These are phyloP conservation scores for Melitaea cinxia DNA, from an alignment of 1,140 invertebrate genomes.

Conservation along the genomic window DNA sequence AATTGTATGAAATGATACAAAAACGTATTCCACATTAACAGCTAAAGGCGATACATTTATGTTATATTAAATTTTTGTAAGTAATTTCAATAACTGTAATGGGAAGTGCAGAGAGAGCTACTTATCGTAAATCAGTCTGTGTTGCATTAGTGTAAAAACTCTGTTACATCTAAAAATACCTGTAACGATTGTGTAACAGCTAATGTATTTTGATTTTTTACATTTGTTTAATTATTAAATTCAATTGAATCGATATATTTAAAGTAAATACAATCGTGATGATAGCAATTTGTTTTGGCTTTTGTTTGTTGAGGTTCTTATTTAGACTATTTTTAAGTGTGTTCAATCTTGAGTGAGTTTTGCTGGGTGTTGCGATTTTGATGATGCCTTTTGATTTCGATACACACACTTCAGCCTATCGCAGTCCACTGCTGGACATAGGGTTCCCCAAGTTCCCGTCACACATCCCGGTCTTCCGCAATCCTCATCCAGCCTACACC, in stretches of 20 bases:
- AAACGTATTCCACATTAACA: neutral
- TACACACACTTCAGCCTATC: too few relatives aligned
- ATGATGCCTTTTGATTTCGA: too few relatives aligned
- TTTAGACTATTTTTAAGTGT: too few relatives aligned
- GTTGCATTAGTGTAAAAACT: constrained; percentile 33
- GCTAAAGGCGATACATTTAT: neutral
- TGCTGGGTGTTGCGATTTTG: too few relatives aligned
- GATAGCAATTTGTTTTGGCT: too few relatives aligned
- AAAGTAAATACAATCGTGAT: neutral
- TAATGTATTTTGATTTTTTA: constrained; percentile 21
- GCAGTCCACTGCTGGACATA: too few relatives aligned
- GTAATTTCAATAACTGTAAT: constrained; percentile 24
- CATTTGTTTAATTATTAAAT: constrained; percentile 9
- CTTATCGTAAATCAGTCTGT: constrained; percentile 37
- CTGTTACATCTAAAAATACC: constrained; percentile 30
- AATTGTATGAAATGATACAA: neutral
- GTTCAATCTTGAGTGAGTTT: too few relatives aligned
- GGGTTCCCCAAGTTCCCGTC: too few relatives aligned
- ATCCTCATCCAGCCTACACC: too few relatives aligned
- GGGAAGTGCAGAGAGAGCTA: constrained; percentile 28
- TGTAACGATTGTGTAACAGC: constrained; percentile 11
- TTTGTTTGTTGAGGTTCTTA: neutral
- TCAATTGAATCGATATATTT: neutral
- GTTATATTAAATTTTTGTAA: neutral
- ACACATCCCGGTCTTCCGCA: too few relatives aligned